Percentiles rank a stretch among this genome's conserved stretches.
Evolutionary conservation across 1,140 invertebrate species (phyloP).

Genomic region (Galleria mellonella): DNA sequence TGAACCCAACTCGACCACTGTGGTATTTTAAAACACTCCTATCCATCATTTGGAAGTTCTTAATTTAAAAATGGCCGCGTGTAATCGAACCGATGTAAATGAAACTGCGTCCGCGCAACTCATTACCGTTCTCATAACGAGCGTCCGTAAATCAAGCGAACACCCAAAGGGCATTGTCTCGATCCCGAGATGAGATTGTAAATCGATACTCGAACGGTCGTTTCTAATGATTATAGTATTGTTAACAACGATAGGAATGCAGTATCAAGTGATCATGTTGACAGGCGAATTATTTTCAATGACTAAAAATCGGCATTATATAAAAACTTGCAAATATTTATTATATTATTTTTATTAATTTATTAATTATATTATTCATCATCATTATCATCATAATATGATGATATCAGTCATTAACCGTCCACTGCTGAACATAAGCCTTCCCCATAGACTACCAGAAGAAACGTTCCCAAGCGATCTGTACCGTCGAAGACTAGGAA

Average conservation of each 20-base stretch:
- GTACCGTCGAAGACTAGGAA: no score
- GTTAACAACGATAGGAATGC: slow-evolving; percentile 2
- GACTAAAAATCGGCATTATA: no score
- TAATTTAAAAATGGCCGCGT: slow-evolving; percentile 58
- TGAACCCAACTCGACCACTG: slow-evolving; percentile 3
- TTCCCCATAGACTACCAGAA: no score
- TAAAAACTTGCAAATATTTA: no score
- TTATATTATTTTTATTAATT: no score
- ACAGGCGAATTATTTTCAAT: no score
- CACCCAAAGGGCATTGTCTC: slow-evolving; percentile 43
- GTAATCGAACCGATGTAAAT: slow-evolving; percentile 39
- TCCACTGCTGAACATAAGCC: no score
- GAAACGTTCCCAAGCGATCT: no score
- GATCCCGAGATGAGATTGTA: slow-evolving; percentile 15
- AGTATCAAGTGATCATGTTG: neutral
- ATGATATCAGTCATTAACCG: no score
- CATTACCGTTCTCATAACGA: slow-evolving; percentile 55
- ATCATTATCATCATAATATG: no score
- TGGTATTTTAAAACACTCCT: slow-evolving; percentile 10
- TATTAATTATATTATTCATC: no score
- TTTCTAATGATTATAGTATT: slow-evolving; percentile 28
- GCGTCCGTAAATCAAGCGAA: slow-evolving; percentile 56
- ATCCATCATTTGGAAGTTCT: slow-evolving; percentile 36
- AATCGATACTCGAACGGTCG: slow-evolving; percentile 25
- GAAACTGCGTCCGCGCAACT: slow-evolving; percentile 46